These are phyloP conservation scores for Belgica antarctica DNA, from an alignment of 2,888 invertebrate genomes.

Conservation along the genomic window DNA sequence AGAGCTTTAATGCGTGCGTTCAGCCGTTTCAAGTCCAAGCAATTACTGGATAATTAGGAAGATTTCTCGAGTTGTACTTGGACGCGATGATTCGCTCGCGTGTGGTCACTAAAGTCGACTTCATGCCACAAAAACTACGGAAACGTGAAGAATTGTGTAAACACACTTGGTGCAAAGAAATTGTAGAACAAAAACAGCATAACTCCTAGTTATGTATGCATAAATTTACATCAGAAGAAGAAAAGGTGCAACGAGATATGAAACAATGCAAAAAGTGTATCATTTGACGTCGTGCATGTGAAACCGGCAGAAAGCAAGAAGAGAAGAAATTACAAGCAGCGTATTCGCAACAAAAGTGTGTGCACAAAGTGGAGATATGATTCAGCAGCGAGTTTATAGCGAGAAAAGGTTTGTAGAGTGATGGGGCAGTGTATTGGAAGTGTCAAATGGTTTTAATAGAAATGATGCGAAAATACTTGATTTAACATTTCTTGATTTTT, in stretches of 20 bases:
- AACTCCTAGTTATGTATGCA: not conserved
- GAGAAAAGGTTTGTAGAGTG: too few species aligned
- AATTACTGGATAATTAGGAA: not conserved
- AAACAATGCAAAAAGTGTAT: conserved; percentile 15
- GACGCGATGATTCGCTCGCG: too few species aligned
- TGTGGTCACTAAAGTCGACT: too few species aligned
- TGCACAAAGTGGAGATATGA: conserved; percentile 12
- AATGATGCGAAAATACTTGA: too few species aligned
- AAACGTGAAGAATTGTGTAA: not conserved
- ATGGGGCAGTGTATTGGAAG: too few species aligned
- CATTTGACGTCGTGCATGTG: not conserved
- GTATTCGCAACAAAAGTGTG: conserved; percentile 6
- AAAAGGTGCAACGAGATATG: not conserved
- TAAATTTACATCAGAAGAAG: not conserved
- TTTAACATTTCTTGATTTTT: too few species aligned
- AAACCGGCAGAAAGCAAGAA: conserved; percentile 3
- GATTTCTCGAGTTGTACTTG: not conserved
- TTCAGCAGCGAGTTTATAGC: not conserved
- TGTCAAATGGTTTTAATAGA: too few species aligned
- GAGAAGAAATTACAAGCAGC: not conserved
- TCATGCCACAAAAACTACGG: too few species aligned
- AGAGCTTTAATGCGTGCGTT: conserved; percentile 8
- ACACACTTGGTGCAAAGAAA: not conserved
- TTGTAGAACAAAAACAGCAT: not conserved
- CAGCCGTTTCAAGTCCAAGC: not conserved